phyloP scores from a whole-genome alignment of 2,888 invertebrate genomes.

The Cotesia congregata region DNA sequence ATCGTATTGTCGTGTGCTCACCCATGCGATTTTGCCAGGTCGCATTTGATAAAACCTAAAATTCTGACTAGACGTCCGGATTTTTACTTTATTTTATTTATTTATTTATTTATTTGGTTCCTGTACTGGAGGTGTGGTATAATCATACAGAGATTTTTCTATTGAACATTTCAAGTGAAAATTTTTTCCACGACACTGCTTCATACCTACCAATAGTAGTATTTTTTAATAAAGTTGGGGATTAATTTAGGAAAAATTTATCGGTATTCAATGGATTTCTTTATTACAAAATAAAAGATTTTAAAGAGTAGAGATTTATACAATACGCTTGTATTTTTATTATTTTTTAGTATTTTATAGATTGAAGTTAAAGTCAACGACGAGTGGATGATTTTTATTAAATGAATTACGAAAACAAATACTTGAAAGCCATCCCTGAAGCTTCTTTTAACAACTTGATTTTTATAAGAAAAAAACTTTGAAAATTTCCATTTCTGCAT shows the following conservation, averaged over 20 bases:
- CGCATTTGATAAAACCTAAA: constrained; percentile 7
- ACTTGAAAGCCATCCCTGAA: too few species aligned
- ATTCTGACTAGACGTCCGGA: background rate
- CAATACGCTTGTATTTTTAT: too few species aligned
- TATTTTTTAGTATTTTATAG: too few species aligned
- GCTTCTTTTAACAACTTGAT: too few species aligned
- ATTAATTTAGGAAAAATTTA: background rate
- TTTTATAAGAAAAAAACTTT: too few species aligned
- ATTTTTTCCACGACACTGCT: background rate
- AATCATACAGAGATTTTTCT: background rate
- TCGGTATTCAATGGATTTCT: background rate
- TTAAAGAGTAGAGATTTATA: too few species aligned
- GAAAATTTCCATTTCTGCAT: too few species aligned
- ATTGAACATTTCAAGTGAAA: background rate
- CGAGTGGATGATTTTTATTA: too few species aligned
- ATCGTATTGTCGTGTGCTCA: constrained; percentile 35
- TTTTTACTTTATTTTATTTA: background rate
- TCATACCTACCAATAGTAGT: background rate
- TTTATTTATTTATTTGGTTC: background rate
- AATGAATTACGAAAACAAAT: too few species aligned
- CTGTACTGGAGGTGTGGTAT: background rate
- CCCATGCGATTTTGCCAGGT: constrained; percentile 19
- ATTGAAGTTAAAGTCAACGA: too few species aligned
- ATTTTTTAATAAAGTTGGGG: background rate
- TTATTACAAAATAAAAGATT: background rate